These are phyloP conservation scores for Fulmarus glacialis DNA, from an alignment of 2,113 vertebrate genomes.

Conservation along the genomic window DNA sequence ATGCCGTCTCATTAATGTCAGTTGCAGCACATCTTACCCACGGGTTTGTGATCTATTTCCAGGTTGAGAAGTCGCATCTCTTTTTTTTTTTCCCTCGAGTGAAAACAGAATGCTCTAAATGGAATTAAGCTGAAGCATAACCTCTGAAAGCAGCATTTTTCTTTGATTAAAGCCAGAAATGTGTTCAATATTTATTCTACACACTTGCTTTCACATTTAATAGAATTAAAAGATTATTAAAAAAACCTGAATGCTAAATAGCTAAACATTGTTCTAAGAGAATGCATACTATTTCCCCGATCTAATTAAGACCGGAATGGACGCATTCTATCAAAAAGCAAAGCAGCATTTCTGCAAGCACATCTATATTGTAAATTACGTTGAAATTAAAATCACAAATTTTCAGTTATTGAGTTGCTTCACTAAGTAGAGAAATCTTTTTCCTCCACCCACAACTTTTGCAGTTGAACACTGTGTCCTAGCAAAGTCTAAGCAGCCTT, in stretches of 20 bases:
- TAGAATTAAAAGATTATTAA: not conserved
- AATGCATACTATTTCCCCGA: not conserved
- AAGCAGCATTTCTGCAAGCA: not conserved
- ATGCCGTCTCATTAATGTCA: not conserved
- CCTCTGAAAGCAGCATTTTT: not conserved
- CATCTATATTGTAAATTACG: not conserved
- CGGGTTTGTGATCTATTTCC: not conserved
- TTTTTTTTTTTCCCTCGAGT: not conserved
- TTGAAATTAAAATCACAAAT: conserved; percentile 4
- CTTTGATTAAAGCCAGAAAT: not conserved
- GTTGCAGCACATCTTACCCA: not conserved
- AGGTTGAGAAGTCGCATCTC: not conserved
- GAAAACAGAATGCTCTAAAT: not conserved
- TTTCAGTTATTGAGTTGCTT: not conserved
- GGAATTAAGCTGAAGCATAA: not conserved
- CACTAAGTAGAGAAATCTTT: not conserved
- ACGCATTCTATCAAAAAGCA: not conserved
- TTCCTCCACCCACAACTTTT: not conserved
- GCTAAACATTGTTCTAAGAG: not conserved
- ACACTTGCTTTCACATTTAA: not conserved
- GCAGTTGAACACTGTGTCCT: not conserved
- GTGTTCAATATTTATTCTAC: not conserved
- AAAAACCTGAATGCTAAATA: not conserved
- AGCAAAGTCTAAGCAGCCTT: not conserved
- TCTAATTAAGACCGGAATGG: not conserved